Base-by-base conservation (phyloP, 2,113 vertebrate genomes). In the Ceyx margarethae region DNA sequence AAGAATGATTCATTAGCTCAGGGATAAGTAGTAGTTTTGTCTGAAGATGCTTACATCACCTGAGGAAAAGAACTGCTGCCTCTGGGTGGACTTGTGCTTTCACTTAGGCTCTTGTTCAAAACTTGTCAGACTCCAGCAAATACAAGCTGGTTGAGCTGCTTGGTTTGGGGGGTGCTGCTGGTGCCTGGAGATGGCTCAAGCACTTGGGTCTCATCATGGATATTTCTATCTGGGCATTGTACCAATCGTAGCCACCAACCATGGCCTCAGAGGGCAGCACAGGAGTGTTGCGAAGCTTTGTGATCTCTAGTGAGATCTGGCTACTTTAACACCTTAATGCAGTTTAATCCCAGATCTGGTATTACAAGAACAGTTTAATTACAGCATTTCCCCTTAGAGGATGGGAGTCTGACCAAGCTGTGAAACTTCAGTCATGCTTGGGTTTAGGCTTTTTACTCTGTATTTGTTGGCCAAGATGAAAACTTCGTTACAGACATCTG, bases 161-260 rank as follows among this genome's bases (percentile, higher is more conserved):
- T 9, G 5, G 6, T 58, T 78, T 85, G 57, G 2, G 8, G 64
- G 17, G 46, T 50, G 5, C 25, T 79, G 13, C 19, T 17, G 15
- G 13, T 40, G 29, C 13, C 28, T 40, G 21, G 26, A 50, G 45
- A 31, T 29, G 25, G 43, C 31, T 88, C 6, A 15, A 0, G 0
- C 50, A 8, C 57, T 79, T 53, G 45, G 23, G 31, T 80, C 54
- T 11, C 43, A 45, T 54, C n/a, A 28, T 46, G 56, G n/a, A 6
- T 22, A 50, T n/a, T n/a, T 58, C 23, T 42, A 0, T 15, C 15
- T 23, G 23, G 7, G 18, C 68, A 16, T 40, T 65, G 54, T 35
- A 26, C 28, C 22, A 28, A 2, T 35, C 4, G 1, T 26, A 54
- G 25, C 14, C 28, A 65, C 43, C 28, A 65, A 46, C 33, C 13